Percentiles rank a stretch among this genome's conserved stretches.
Conservation (phyloP, 2,888 invertebrate species). For the Stratiomys singularior region DNA sequence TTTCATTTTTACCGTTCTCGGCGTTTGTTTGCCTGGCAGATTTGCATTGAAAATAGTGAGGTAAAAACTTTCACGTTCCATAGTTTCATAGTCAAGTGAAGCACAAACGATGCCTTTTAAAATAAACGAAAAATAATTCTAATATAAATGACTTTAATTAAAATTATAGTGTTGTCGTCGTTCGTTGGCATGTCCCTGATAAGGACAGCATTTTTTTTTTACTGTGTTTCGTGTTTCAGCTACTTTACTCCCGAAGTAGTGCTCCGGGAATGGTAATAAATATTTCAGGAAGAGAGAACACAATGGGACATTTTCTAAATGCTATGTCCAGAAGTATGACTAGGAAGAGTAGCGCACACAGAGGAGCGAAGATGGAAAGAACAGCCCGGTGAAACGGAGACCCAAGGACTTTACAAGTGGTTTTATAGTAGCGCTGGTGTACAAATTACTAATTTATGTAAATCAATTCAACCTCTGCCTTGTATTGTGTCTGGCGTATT, state of each 20-base stretch:
- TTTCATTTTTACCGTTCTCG: background rate
- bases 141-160: constrained; percentile 27
- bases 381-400: background rate
- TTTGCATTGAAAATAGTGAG: constrained; percentile 18
- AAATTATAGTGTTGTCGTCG: constrained; percentile 31
- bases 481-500: background rate
- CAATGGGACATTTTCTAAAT: background rate
- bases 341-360: background rate
- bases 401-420: constrained; percentile 1
- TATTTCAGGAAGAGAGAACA: background rate
- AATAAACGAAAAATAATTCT: background rate
- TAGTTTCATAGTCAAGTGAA: background rate
- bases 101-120: background rate
- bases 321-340: background rate
- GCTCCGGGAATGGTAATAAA: background rate
- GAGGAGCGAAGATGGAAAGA: background rate
- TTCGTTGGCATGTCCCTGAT: constrained; percentile 7
- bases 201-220: background rate
- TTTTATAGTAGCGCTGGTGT: background rate
- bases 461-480: constrained; percentile 40
- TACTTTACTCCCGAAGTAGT: background rate
- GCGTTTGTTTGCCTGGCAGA: constrained; percentile 9
- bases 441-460: constrained; percentile 44
- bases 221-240: background rate
- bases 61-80: background rate